A percentile compares a stretch with the other conserved stretches of the same genome.
Conservation (phyloP, 2,888 invertebrate species). For the Standfussiana lucernea region DNA sequence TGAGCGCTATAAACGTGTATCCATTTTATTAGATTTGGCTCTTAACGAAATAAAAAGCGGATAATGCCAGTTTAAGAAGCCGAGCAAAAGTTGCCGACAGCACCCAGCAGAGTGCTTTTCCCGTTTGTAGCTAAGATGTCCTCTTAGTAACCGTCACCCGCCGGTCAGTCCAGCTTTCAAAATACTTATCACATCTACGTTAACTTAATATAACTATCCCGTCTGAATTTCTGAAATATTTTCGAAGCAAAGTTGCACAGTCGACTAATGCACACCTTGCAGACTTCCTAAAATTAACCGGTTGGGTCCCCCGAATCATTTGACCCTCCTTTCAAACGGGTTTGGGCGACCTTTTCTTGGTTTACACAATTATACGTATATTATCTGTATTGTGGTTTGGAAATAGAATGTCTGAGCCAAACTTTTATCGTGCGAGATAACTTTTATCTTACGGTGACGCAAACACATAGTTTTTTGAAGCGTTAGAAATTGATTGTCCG, state of each 20-base stretch:
- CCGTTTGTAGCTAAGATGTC: neutral
- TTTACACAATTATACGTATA: neutral
- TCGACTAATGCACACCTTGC: neutral
- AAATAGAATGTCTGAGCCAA: neutral
- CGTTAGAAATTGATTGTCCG: neutral
- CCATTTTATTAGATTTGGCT: neutral
- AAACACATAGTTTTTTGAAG: neutral
- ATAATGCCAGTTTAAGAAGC: too few relatives aligned
- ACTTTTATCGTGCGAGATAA: neutral
- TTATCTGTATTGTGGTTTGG: neutral
- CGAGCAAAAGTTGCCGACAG: neutral
- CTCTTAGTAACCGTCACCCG: neutral
- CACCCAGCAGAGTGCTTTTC: neutral
- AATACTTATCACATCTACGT: constrained; percentile 1
- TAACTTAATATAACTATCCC: neutral
- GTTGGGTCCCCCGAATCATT: neutral
- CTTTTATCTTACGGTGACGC: neutral
- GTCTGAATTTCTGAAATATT: neutral
- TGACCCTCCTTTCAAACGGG: neutral
- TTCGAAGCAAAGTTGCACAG: neutral
- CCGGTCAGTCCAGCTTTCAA: neutral
- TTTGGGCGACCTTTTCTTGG: neutral
- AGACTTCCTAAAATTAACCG: neutral
- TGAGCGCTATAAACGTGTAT: neutral
- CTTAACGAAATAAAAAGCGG: too few relatives aligned